phyloP scores from a whole-genome alignment of 1,140 invertebrate genomes.

The Drosophila bipectinata region DNA sequence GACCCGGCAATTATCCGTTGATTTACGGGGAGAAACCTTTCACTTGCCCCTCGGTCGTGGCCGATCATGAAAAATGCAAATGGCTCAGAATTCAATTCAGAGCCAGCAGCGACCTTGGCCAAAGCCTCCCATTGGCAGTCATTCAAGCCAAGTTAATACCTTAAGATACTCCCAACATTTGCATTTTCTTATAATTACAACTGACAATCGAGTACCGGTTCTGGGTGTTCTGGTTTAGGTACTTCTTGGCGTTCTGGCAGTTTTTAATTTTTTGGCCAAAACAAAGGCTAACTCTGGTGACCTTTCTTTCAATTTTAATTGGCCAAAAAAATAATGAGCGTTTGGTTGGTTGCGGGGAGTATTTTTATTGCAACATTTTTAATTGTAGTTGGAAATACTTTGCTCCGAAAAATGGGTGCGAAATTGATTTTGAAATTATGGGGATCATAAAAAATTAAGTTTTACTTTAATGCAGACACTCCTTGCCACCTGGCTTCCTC shows the following conservation, averaged over 20 bases:
- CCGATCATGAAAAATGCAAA: slow-evolving; percentile 54
- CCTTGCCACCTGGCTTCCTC: no score
- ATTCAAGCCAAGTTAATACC: no score
- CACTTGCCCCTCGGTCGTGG: slow-evolving; percentile 46
- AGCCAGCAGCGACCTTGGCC: slow-evolving; percentile 56
- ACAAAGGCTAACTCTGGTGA: background rate
- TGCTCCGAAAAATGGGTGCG: background rate
- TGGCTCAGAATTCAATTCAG: slow-evolving; percentile 34
- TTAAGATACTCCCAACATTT: slow-evolving; percentile 10
- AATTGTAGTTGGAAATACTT: background rate
- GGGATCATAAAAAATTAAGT: background rate
- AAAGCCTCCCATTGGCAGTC: no score
- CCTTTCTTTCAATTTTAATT: slow-evolving; percentile 8
- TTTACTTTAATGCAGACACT: no score
- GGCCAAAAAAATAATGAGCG: background rate
- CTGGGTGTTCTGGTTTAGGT: slow-evolving; percentile 12
- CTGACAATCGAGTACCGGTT: slow-evolving; percentile 35
- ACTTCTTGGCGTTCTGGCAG: no score
- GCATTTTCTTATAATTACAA: slow-evolving; percentile 29
- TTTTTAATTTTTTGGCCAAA: slow-evolving; percentile 9
- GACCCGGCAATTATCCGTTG: slow-evolving; percentile 58
- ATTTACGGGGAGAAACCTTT: slow-evolving; percentile 54
- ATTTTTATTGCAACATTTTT: slow-evolving; percentile 2
- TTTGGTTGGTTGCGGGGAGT: background rate
- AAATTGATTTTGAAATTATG: background rate